Evolutionary conservation across 2,888 invertebrate genomes (phyloP).

Genomic region (Drosophila limbata): DNA sequence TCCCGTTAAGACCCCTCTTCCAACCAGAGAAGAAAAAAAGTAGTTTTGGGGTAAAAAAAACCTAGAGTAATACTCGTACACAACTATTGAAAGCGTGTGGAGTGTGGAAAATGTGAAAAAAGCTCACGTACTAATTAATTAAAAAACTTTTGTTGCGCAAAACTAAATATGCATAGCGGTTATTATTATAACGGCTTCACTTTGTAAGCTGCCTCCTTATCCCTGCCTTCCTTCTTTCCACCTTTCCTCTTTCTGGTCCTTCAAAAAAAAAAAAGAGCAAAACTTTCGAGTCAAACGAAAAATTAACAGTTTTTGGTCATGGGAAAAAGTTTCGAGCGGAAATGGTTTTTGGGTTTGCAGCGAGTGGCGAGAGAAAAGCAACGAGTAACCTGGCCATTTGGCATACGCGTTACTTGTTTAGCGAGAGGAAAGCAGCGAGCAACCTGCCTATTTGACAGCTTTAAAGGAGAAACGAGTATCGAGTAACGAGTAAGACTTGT

Average conservation of each 20-base stretch:
- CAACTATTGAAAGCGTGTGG: conserved; percentile 27
- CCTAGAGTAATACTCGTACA: conserved; percentile 26
- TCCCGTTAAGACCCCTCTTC: neutral
- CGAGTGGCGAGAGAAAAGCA: neutral
- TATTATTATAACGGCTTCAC: conserved; percentile 73
- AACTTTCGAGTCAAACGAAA: conserved; percentile 46
- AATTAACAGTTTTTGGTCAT: conserved; percentile 40
- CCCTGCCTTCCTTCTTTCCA: neutral
- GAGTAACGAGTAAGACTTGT: neutral
- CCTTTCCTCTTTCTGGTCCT: neutral
- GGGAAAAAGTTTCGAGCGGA: conserved; percentile 36
- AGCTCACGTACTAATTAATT: conserved; percentile 75
- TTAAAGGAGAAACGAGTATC: neutral
- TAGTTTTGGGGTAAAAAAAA: neutral
- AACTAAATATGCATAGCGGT: conserved; percentile 75
- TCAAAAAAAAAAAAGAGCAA: neutral
- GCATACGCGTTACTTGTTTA: neutral
- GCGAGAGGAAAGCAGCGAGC: neutral
- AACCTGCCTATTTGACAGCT: neutral
- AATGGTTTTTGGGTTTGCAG: neutral
- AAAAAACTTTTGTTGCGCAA: conserved; percentile 69
- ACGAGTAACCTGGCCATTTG: too few relatives aligned
- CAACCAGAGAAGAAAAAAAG: neutral
- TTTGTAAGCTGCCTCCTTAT: conserved; percentile 39
- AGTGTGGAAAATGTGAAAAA: neutral